Evolutionary conservation across 2,888 invertebrate genomes (phyloP).

Genomic region (Cordilura impudica): DNA sequence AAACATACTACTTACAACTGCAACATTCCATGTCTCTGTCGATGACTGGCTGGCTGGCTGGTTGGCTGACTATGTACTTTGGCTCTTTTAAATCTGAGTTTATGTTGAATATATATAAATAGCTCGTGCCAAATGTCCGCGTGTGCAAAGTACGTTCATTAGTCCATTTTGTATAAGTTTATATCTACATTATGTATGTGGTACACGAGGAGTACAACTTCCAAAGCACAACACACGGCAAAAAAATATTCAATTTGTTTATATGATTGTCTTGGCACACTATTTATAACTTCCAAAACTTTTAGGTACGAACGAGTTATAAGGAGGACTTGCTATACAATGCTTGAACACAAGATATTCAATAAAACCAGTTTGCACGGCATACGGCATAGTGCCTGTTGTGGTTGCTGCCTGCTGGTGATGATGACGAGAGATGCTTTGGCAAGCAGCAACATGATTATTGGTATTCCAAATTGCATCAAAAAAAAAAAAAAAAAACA

Average conservation of each 20-base stretch:
- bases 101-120: constrained; percentile 24
- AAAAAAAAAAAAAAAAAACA: background rate
- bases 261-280: constrained; percentile 52
- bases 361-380: background rate
- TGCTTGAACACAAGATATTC: background rate
- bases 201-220: background rate
- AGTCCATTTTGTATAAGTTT: constrained; percentile 51
- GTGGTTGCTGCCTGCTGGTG: background rate
- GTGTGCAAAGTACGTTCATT: constrained; percentile 75
- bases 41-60: background rate
- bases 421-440: constrained; percentile 18
- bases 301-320: background rate
- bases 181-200: constrained; percentile 35
- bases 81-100: constrained; percentile 2
- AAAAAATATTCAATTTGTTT: constrained; percentile 51
- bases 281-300: constrained; percentile 52
- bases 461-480: constrained; percentile 9
- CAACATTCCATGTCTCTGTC: background rate
- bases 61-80: too few relatives aligned
- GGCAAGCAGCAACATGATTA: constrained; percentile 26
- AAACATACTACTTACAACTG: background rate
- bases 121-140: constrained; percentile 77
- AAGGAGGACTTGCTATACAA: background rate
- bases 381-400: too few relatives aligned
- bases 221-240: background rate